phyloP scores from a whole-genome alignment of 2,797 vertebrate genomes.

The Orestias chungarensis region DNA sequence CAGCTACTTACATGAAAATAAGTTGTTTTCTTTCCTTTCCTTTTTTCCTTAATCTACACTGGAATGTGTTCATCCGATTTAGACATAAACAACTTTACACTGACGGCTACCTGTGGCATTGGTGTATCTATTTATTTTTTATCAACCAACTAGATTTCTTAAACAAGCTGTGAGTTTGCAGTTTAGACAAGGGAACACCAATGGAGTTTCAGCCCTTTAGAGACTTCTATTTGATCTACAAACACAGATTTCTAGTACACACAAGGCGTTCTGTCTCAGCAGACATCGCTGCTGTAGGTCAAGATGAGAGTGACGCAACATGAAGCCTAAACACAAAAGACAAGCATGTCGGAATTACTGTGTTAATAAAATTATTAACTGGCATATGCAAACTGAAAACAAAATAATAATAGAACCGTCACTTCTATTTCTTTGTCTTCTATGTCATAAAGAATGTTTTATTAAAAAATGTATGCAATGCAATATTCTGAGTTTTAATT shows the following conservation, averaged over 20 bases:
- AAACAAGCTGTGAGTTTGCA: not conserved
- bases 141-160: not conserved
- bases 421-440: no score
- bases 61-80: not conserved
- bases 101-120: no score
- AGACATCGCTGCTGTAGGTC: not conserved
- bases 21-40: slow-evolving; percentile 1
- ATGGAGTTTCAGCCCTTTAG: not conserved
- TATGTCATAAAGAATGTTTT: no score
- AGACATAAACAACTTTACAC: not conserved
- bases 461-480: no score
- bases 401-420: no score
- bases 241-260: not conserved
- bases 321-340: not conserved
- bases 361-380: not conserved
- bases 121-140: not conserved
- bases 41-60: not conserved
- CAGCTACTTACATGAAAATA: slow-evolving; percentile 10
- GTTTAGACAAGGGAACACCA: not conserved
- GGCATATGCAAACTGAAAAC: not conserved
- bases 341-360: not conserved
- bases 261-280: not conserved
- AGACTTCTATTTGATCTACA: not conserved
- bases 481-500: no score
- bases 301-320: not conserved